Percentiles rank a stretch among this genome's conserved stretches.
Conservation (phyloP, 2,888 invertebrate species). For the Amaurobius ferox region DNA sequence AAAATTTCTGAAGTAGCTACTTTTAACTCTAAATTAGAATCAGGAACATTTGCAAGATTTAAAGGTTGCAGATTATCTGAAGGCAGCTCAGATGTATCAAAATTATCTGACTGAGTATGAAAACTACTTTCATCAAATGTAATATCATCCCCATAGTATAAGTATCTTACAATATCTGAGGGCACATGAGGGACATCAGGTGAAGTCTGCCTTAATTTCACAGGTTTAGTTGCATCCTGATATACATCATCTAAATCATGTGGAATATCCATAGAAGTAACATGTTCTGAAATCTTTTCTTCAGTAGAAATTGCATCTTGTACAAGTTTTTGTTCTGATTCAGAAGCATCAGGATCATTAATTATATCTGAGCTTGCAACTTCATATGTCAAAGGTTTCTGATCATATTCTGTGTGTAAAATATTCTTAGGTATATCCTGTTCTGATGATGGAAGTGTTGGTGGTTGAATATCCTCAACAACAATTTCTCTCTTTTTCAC, state of each 20-base stretch:
- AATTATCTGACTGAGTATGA: not conserved
- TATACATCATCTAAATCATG: not conserved
- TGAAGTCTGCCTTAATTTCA: not conserved
- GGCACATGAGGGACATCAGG: conserved; percentile 43
- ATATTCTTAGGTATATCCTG: not conserved
- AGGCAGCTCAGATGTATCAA: not conserved
- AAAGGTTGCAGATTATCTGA: not conserved
- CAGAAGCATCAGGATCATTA: no score
- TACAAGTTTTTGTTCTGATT: not conserved
- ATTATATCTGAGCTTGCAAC: not conserved
- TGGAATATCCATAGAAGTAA: not conserved
- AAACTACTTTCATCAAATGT: not conserved
- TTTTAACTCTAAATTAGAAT: not conserved
- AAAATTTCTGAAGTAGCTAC: not conserved
- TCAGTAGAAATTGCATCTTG: not conserved
- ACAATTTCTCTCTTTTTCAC: no score
- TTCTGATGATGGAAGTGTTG: no score
- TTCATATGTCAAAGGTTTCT: not conserved
- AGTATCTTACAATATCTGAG: conserved; percentile 59
- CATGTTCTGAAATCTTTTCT: not conserved
- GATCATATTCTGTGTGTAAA: not conserved
- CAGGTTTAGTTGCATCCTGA: not conserved
- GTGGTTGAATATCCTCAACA: no score
- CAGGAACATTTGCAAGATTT: not conserved
- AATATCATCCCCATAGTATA: conserved; percentile 59